Evolutionary conservation across 2,797 vertebrate species (phyloP), one percentile per base, ranked within the genome.

Genomic region (Yasuhikotakia modesta): DNA sequence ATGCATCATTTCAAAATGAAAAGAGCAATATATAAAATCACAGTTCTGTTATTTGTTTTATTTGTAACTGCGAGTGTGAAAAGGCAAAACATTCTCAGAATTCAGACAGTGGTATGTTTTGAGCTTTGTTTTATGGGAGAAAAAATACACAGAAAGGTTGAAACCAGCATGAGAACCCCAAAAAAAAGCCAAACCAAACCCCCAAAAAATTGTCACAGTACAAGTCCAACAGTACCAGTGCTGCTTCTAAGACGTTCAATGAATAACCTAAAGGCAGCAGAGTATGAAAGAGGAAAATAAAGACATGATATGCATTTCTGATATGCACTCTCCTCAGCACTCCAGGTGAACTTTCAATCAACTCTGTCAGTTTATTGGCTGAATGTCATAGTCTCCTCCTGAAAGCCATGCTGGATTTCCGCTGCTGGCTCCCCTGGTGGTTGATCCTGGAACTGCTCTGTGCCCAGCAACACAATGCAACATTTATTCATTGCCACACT

Each of bases 31-130:
- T 66, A 17, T 55, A 64, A 57, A 32, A 79, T 69, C 24, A 60
- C 14, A 61, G 53, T 53, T 53, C 76, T 69, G 53, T 81, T 70
- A 30, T 58, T 65, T 58, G 58, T 75, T 87, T 85, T 83, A 83
- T 86, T 88, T 78, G 73, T 46, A 85, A 84, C 76, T 69, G 80
- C 57, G 79, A 61, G 30, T 72, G 80, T 83, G 76, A 73, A 79
- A 83, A 55, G 61, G 74, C 46, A 70, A 46, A 46, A 79, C 75
- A 57, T 52, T 82, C 58, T 58, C 48, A 43, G 43, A 75, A 77
- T 76, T 76, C 68, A 85, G 82, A 83, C 76, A 79, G 53, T 75
- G 73, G 68, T 80, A 77, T 67, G 75, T 78, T 69, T 27, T 80
- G 71, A 80, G 46, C 79, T 69, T 63, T 79, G 68, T 22, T 55